These are phyloP conservation scores for Dendrophyllia cribrosa DNA, from an alignment of 64 coral and sea anemone genomes.

Conservation along the genomic window DNA sequence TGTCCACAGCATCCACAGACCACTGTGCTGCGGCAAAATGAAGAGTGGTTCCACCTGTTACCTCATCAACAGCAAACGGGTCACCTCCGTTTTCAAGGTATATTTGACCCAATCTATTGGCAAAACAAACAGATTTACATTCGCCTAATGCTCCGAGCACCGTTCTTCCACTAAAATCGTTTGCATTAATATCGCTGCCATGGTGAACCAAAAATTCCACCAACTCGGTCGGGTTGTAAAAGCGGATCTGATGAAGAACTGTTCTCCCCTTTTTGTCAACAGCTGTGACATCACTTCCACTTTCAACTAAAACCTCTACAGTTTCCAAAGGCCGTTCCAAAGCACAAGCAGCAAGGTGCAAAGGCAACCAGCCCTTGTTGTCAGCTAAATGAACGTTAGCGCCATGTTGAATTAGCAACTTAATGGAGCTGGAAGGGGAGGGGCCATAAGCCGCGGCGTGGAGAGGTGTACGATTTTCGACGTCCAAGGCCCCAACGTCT, in stretches of 20 bases:
- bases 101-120: neutral
- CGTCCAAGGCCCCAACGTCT: neutral
- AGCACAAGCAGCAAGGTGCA: neutral
- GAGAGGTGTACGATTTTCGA: slow-evolving; percentile 16
- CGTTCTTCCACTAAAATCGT: neutral
- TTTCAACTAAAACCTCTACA: neutral
- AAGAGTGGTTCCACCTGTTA: neutral
- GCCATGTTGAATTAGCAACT: slow-evolving; percentile 57
- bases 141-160: neutral
- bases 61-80: neutral
- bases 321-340: too few species aligned
- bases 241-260: neutral
- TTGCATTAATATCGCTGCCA: neutral
- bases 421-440: neutral
- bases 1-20: neutral
- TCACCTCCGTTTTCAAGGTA: neutral
- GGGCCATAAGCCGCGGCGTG: slow-evolving; percentile 1
- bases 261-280: neutral
- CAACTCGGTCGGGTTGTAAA: too few species aligned
- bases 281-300: neutral
- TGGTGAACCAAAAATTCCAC: neutral
- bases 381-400: slow-evolving; percentile 56
- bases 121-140: neutral
- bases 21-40: neutral
- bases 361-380: slow-evolving; percentile 10